Evolutionary conservation across 2,797 vertebrate genomes (phyloP).

Genomic region (Buphagus erythrorhynchus): DNA sequence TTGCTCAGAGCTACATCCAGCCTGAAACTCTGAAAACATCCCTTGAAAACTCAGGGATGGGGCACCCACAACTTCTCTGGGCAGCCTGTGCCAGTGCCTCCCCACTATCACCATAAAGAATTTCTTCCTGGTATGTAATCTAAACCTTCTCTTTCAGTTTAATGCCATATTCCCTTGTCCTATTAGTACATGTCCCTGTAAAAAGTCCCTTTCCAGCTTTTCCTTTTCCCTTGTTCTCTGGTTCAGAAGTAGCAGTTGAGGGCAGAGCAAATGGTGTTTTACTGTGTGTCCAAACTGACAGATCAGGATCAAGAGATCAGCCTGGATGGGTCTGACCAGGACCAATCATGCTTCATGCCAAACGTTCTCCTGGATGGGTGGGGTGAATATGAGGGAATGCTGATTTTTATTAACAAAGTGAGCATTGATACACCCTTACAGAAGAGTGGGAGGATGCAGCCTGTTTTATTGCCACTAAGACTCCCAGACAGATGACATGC

Average conservation of each 20-base stretch:
- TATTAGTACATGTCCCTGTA: not conserved
- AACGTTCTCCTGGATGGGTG: slow-evolving; percentile 1
- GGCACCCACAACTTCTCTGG: not conserved
- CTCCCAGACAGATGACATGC: slow-evolving; percentile 40
- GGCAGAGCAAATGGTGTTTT: not conserved
- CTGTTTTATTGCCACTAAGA: not conserved
- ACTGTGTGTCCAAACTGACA: not conserved
- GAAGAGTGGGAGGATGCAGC: slow-evolving; percentile 14
- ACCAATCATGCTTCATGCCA: not conserved
- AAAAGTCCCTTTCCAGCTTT: not conserved
- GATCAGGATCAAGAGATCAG: slow-evolving; percentile 21
- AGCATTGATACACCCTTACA: slow-evolving; percentile 2
- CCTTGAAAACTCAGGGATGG: not conserved
- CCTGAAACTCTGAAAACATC: no score
- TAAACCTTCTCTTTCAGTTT: not conserved
- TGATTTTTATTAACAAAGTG: slow-evolving; percentile 60
- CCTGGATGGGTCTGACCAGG: not conserved
- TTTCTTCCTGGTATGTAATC: not conserved
- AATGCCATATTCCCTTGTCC: not conserved
- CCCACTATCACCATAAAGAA: not conserved
- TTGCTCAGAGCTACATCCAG: not conserved
- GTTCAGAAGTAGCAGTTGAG: slow-evolving; percentile 7
- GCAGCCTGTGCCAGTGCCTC: not conserved
- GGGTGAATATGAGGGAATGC: slow-evolving; percentile 48
- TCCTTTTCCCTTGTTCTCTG: not conserved